These are phyloP conservation scores for Myotis planiceps DNA, from an alignment of 2,797 vertebrate species.

Conservation along the genomic window DNA sequence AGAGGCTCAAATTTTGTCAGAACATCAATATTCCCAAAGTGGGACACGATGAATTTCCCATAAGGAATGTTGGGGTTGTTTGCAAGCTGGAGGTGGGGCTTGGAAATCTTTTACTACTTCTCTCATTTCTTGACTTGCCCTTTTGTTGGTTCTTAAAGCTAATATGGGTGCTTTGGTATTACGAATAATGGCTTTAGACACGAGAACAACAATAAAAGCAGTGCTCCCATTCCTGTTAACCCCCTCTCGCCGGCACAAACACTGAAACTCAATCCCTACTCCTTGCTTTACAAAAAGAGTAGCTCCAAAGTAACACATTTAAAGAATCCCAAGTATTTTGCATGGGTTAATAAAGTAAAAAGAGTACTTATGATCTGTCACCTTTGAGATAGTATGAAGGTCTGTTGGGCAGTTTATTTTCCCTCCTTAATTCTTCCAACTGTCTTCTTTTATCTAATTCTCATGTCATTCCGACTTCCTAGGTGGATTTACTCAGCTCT, in stretches of 20 bases:
- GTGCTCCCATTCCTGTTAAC: neutral
- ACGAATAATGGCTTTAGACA: neutral
- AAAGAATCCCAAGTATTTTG: conserved; percentile 53
- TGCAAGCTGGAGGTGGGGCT: neutral
- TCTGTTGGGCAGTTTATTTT: neutral
- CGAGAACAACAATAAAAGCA: neutral
- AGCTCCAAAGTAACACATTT: neutral
- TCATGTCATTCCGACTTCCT: neutral
- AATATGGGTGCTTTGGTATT: neutral
- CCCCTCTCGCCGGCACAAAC: neutral
- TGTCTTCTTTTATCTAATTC: neutral
- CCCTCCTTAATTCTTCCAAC: neutral
- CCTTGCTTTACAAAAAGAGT: conserved; percentile 30
- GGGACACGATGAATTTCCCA: neutral
- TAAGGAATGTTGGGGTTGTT: neutral
- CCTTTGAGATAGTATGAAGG: neutral
- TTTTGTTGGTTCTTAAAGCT: neutral
- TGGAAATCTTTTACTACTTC: neutral
- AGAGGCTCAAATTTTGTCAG: conserved; percentile 52
- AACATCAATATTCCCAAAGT: conserved; percentile 11
- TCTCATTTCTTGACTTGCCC: neutral
- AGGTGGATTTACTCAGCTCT: neutral
- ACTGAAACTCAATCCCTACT: neutral
- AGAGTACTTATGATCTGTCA: neutral
- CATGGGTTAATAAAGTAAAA: neutral